phyloP scores from a whole-genome alignment of 2,113 vertebrate species.

The Ariopsis seemanni region DNA sequence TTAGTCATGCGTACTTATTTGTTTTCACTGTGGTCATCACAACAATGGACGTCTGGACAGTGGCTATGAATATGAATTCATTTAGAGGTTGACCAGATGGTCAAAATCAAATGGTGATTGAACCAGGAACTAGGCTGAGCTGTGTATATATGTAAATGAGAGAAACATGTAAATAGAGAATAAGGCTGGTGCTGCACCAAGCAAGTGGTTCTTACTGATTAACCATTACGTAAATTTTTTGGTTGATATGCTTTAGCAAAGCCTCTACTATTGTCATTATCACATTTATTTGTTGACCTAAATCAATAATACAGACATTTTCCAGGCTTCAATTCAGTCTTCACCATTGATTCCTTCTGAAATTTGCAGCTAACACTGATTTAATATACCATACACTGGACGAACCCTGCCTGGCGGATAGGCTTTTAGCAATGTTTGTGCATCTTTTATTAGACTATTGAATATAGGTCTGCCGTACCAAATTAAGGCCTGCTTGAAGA shows the following conservation, averaged over 20 bases:
- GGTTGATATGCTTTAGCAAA: not conserved
- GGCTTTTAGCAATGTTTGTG: constrained; percentile 19
- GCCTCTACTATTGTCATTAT: not conserved
- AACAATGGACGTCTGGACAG: constrained; percentile 37
- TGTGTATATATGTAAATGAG: not conserved
- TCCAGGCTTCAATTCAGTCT: not conserved
- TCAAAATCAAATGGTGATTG: constrained; percentile 37
- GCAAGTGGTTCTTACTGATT: not conserved
- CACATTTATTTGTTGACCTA: not conserved
- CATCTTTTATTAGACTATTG: constrained; percentile 27
- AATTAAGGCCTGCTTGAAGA: not conserved
- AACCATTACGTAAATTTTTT: not conserved
- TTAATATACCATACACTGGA: not conserved
- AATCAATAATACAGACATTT: constrained; percentile 2
- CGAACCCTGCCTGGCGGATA: not conserved
- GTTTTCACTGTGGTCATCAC: constrained; percentile 32
- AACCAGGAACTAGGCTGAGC: constrained; percentile 31
- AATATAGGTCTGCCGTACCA: not conserved
- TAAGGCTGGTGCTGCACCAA: not conserved
- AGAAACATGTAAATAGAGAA: constrained; percentile 24
- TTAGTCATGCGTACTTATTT: constrained; percentile 50
- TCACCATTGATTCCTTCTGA: not conserved
- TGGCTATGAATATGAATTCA: constrained; percentile 33
- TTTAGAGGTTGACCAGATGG: constrained; percentile 41
- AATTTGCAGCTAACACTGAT: constrained; percentile 31